phyloP scores from a whole-genome alignment of 2,113 vertebrate genomes.

The Carassius carassius region DNA sequence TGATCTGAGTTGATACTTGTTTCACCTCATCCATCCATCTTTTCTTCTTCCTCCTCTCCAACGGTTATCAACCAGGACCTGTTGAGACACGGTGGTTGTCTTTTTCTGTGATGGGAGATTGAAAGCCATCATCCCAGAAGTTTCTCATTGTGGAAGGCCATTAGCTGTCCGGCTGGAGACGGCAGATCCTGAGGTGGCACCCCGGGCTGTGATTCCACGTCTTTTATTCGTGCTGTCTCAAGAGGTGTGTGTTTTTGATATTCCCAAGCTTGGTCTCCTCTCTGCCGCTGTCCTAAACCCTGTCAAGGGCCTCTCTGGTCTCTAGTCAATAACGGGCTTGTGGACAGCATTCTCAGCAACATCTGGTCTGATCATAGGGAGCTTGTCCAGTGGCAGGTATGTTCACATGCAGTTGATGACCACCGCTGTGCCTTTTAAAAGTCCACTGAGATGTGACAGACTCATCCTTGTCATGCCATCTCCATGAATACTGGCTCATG shows the following conservation, averaged over 20 bases:
- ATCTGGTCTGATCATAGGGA: background rate
- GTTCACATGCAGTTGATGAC: background rate
- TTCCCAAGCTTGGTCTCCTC: background rate
- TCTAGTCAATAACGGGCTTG: conserved; percentile 14
- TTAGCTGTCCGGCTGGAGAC: conserved; percentile 24
- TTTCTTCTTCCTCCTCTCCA: background rate
- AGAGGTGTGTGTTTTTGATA: conserved; percentile 13
- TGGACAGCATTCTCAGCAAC: background rate
- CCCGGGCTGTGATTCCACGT: conserved; percentile 20
- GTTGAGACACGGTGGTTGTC: background rate
- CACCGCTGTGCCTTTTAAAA: conserved; percentile 31
- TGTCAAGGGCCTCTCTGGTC: conserved; percentile 1
- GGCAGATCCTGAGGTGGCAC: conserved; percentile 29
- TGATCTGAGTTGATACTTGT: conserved; percentile 4
- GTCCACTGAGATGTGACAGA: conserved; percentile 18
- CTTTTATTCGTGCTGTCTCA: background rate
- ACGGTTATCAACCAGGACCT: conserved; percentile 5
- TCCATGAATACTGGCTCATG: conserved; percentile 4
- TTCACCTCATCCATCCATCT: background rate
- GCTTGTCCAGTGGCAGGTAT: background rate
- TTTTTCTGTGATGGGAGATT: conserved; percentile 19
- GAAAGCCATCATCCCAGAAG: background rate
- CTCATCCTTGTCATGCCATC: conserved; percentile 1
- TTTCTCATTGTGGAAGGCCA: conserved; percentile 40
- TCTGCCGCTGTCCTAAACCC: background rate